Conservation (phyloP, 2,797 vertebrate species). For the Remorina albescens region DNA sequence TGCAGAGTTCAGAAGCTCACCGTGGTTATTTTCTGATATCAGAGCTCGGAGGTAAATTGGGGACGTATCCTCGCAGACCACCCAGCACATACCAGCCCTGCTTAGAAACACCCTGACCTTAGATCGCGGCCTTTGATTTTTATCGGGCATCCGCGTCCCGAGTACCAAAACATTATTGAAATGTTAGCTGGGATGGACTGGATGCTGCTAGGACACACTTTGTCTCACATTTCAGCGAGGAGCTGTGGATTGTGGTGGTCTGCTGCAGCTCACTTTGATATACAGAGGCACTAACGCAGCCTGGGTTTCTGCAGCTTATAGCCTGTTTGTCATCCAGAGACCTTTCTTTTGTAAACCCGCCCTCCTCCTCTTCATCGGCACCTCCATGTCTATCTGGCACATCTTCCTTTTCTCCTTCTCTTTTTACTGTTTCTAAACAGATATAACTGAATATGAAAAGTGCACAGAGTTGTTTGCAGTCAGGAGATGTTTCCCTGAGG, state of each 20-base stretch:
- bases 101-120: constrained; percentile 23
- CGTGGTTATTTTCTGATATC: constrained; percentile 4
- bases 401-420: constrained; percentile 12
- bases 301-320: constrained; percentile 22
- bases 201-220: constrained; percentile 43
- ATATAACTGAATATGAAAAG: constrained; percentile 29
- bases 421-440: constrained; percentile 18
- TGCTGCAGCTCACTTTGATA: constrained; percentile 31
- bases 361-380: too few species aligned
- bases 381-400: constrained; percentile 13
- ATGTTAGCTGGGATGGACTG: constrained; percentile 33
- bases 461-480: constrained; percentile 2
- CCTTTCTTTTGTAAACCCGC: constrained; percentile 43
- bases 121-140: background rate
- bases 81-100: constrained; percentile 22
- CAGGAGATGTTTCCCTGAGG: constrained; percentile 1
- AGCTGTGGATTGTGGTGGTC: constrained; percentile 27
- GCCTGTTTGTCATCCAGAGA: constrained; percentile 38
- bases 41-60: background rate
- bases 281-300: constrained; percentile 22
- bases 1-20: background rate
- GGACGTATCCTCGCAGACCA: constrained; percentile 1
- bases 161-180: constrained; percentile 42
- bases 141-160: background rate
- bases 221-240: constrained; percentile 30